Base-by-base conservation (phyloP, 1,140 invertebrate genomes). In the Monomorium pharaonis region DNA sequence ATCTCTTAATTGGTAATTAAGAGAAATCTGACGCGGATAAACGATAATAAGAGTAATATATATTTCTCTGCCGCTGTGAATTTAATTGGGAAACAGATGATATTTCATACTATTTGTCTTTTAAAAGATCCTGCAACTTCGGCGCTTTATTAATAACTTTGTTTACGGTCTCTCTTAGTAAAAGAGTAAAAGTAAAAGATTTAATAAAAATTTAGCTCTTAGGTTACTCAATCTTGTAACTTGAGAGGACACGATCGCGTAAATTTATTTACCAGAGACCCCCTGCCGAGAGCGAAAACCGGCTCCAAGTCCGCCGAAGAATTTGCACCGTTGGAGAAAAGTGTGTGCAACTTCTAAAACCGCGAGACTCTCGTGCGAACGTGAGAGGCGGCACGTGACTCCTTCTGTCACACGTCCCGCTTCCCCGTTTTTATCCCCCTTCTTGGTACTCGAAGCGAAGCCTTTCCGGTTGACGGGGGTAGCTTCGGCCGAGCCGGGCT, bases 91-190 rank as follows among this genome's bases (percentile, higher is more conserved):
- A 72, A 42, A 42, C 18, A 42, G 30, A 42, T n/a, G n/a, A 24
- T 3, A 42, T 47, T n/a, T 76, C 12, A 14, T 62, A n/a, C n/a
- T 76, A 21, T 62, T 24, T 44, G 6, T 30, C 14, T 27, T 14
- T 16, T n/a, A 30, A 6, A 67, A 44, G 44, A 14, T 44, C 9
- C 18, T 24, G 9, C n/a, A n/a, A n/a, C 56, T 72, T 51, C 18
- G 16, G 18, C n/a, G 30, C 4, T 76, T 44, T 72, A 72, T 72
- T 72, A 54, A 72, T 33, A 62, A 27, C 10, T 60, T 62, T 76
- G 1, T 27, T 75, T 27, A 27, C 9, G 7, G 9, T 37, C 4
- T 30, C 7, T 62, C 10, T 56, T 10, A 27, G 18, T 3, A 44
- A 62, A 1, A 44, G 12, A 30, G 14, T 14, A 6, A n/a, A n/a